A percentile compares a stretch with the other conserved stretches of the same genome.
These are phyloP conservation scores for Macrobrachium rosenbergii DNA, from an alignment of 1,140 invertebrate species.

Conservation along the genomic window DNA sequence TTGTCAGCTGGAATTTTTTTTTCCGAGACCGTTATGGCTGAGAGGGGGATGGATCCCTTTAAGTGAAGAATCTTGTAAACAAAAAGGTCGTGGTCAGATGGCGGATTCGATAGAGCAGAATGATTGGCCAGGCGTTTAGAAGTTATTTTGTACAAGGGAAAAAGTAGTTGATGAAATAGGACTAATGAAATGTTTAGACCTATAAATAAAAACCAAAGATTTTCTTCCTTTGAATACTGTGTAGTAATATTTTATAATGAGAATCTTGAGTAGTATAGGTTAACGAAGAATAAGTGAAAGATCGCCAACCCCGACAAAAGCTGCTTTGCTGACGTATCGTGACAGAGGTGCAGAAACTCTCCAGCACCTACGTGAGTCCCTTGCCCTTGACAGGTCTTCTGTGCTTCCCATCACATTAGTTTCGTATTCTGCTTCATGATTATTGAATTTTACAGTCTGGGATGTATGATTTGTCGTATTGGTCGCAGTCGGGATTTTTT, in stretches of 20 bases:
- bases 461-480: too few species aligned
- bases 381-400: conserved; percentile 12
- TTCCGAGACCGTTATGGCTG: background rate
- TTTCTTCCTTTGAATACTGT: too few species aligned
- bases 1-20: background rate
- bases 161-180: background rate
- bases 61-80: background rate
- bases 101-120: too few species aligned
- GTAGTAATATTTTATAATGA: too few species aligned
- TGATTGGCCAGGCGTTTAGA: background rate
- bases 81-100: too few species aligned
- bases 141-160: background rate
- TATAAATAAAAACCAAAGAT: too few species aligned
- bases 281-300: too few species aligned
- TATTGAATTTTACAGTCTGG: too few species aligned
- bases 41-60: background rate
- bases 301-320: too few species aligned
- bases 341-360: background rate
- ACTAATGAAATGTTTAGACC: too few species aligned
- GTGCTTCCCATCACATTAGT: conserved; percentile 6
- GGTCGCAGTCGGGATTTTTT: too few species aligned
- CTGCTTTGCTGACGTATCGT: background rate
- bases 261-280: too few species aligned
- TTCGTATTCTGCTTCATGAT: background rate
- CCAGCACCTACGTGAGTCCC: background rate